Evolutionary conservation across 1,140 invertebrate species (phyloP).

Genomic region (Lysiphlebus fabarum): DNA sequence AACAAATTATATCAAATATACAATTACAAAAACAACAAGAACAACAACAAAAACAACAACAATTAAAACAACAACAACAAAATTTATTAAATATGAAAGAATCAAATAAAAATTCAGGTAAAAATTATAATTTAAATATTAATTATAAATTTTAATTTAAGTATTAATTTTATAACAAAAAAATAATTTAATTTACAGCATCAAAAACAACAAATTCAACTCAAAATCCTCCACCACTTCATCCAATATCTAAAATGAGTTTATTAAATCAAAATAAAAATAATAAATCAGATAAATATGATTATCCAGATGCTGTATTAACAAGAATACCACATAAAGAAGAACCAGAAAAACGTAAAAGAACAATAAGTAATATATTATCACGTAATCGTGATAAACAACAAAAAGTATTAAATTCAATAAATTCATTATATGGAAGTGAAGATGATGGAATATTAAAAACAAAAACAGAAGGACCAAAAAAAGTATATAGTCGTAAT

Average conservation of each 20-base stretch:
- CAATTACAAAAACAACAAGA: no score
- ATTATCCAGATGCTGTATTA: slow-evolving; percentile 52
- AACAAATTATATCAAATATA: no score
- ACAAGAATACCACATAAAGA: slow-evolving; percentile 52
- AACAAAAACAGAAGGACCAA: no score
- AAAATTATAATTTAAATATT: no score
- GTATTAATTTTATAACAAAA: no score
- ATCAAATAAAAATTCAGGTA: no score
- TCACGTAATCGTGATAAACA: slow-evolving; percentile 44
- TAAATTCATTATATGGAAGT: no score
- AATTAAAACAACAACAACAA: slow-evolving; percentile 43
- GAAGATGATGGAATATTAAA: no score
- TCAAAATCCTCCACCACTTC: slow-evolving; percentile 48
- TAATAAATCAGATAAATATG: slow-evolving; percentile 45
- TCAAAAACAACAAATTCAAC: slow-evolving; percentile 45
- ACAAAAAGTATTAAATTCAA: no score
- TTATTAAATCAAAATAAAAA: slow-evolving; percentile 39
- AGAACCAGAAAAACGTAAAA: slow-evolving; percentile 48
- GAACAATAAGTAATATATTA: slow-evolving; percentile 51
- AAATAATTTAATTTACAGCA: slow-evolving; percentile 37
- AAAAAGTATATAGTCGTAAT: no score
- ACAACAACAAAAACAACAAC: not conserved
- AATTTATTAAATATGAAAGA: slow-evolving; percentile 17
- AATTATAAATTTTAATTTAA: no score
- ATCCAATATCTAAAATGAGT: slow-evolving; percentile 52